Percentiles rank a stretch among this genome's conserved stretches.
These are phyloP conservation scores for Dromiciops gliroides DNA, from an alignment of 2,113 vertebrate species.

Conservation along the genomic window DNA sequence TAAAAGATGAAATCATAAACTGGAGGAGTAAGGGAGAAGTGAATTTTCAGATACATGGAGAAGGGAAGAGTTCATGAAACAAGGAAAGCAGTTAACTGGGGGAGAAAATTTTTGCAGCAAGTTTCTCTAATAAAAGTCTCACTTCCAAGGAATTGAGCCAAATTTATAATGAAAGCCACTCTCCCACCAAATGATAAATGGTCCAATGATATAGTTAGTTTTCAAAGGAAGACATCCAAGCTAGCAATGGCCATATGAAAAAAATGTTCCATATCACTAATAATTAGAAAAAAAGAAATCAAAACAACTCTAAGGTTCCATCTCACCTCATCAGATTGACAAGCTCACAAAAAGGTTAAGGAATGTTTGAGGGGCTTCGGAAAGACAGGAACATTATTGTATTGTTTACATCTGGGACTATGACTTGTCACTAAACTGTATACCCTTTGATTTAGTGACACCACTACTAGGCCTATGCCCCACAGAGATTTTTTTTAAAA, in stretches of 20 bases:
- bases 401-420: background rate
- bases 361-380: background rate
- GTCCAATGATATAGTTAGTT: background rate
- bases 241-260: background rate
- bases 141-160: background rate
- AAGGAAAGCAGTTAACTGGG: background rate
- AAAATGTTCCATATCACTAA: background rate
- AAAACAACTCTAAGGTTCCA: background rate
- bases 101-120: background rate
- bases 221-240: background rate
- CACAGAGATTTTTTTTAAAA: background rate
- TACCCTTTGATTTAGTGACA: background rate
- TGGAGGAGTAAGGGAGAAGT: background rate
- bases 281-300: background rate
- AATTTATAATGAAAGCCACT: no score
- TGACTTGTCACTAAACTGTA: background rate
- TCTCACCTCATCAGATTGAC: background rate
- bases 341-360: background rate
- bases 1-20: background rate
- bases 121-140: background rate
- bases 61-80: background rate
- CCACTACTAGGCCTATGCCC: background rate
- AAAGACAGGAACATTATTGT: background rate
- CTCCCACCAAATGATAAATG: background rate
- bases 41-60: background rate